Base-by-base conservation (phyloP, 2,797 vertebrate genomes). In the Picus viridis region DNA sequence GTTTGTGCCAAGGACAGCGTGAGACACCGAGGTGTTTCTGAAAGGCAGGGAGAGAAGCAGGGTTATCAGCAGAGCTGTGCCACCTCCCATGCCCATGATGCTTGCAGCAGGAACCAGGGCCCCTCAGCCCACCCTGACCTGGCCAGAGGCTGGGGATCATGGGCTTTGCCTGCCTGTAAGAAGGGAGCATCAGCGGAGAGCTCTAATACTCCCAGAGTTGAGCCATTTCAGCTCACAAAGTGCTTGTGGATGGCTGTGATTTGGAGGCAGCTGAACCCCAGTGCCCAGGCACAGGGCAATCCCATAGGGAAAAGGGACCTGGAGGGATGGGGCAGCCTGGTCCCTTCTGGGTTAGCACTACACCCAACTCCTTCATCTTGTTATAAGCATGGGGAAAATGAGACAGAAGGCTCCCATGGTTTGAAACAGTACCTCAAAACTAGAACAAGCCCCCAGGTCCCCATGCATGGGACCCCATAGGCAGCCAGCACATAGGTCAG, bases 1-100 rank as follows among this genome's bases (percentile, higher is more conserved):
- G 95, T 98, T 97, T 98, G 97, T 65, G 97, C 96, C 97, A 98
- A 97, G 94, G 97, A 96, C 95, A 98, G 95, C 65, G 89, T 96
- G 96, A 98, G 96, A 96, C 97, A 97, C 94, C 96, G 83, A 73
- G 97, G 90, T 85, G 96, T 96, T 94, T 97, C 98, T 98, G 97
- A 96, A 97, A 98, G 85, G 93, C 89, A 96, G 85, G 92, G 96
- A 97, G 81, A 96, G 94, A 94, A 97, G 69, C 89, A 53, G 30
- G 54, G 87, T 96, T 95, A 96, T 30, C 49, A 23, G 87, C 1
- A 7, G 69, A 59, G 68, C 68, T 56, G 51, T 9, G 43, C 39
- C 18, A 57, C 68, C 51, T 64, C 30, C 73, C 54, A 57, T 1
- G 7, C 41, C 43, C 39, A 1, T 1, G 3, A 29, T 22, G n/a